Percentiles rank a stretch among this genome's conserved stretches.
phyloP scores from a whole-genome alignment of 2,888 invertebrate genomes.

The Temnothorax rugatulus region DNA sequence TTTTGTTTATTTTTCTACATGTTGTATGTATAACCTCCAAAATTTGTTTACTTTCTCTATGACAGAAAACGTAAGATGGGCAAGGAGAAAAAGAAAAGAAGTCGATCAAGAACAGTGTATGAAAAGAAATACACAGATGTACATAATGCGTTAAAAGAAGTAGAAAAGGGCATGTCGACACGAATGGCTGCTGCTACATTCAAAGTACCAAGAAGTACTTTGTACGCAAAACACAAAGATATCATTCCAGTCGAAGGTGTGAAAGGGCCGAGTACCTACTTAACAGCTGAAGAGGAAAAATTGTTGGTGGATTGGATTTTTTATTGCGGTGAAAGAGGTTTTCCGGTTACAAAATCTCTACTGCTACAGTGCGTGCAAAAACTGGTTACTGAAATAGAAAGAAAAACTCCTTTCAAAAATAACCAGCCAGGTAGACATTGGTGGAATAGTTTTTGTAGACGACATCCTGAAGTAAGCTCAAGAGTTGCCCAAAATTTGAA shows the following conservation, averaged over 20 bases:
- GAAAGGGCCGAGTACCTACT: not conserved
- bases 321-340: not conserved
- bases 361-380: not conserved
- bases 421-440: not conserved
- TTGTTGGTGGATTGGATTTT: not conserved
- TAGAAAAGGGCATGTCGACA: not conserved
- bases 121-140: not conserved
- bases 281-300: not conserved
- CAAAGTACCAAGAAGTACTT: not conserved
- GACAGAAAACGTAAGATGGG: not conserved
- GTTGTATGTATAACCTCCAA: too few relatives aligned
- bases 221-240: not conserved
- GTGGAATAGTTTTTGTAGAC: not conserved
- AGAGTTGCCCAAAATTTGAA: not conserved
- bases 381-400: not conserved
- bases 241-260: not conserved
- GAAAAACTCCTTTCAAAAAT: not conserved
- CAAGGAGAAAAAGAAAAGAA: not conserved
- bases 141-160: not conserved
- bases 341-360: not conserved
- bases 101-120: not conserved
- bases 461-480: not conserved
- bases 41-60: not conserved
- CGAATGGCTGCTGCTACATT: not conserved
- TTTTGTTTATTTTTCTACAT: not conserved